phyloP scores from a whole-genome alignment of 2,113 vertebrate species.

The Rhinolophus sinicus region DNA sequence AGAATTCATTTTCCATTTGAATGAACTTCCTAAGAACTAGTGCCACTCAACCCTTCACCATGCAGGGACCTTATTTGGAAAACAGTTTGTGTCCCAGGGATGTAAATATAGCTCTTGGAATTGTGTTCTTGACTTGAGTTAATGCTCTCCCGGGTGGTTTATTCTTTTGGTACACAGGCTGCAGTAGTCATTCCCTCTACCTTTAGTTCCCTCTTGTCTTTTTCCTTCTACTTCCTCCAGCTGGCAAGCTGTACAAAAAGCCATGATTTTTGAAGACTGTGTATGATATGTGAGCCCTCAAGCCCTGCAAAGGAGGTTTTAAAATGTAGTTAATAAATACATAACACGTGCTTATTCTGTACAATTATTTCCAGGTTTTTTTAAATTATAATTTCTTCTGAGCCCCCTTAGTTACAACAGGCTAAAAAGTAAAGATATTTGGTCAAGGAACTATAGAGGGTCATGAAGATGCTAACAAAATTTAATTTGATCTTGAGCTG shows the following conservation, averaged over 20 bases:
- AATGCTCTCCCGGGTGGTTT: background rate
- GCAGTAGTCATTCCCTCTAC: background rate
- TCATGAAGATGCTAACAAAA: constrained; percentile 10
- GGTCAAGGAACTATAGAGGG: background rate
- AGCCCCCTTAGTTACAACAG: background rate
- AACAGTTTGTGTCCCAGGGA: background rate
- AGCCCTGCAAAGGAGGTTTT: background rate
- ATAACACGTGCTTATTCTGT: background rate
- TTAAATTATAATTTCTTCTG: constrained; percentile 27
- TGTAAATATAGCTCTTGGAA: background rate
- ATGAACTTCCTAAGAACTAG: background rate
- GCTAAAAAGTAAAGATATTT: background rate
- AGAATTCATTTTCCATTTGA: constrained; percentile 45
- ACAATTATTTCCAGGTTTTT: background rate
- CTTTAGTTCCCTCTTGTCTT: background rate
- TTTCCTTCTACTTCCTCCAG: background rate
- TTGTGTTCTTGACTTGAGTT: background rate
- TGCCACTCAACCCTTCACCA: background rate
- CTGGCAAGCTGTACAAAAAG: background rate
- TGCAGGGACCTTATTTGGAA: constrained; percentile 1
- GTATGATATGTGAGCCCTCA: background rate
- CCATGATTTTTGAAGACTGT: background rate
- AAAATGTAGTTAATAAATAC: background rate
- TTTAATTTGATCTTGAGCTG: constrained; percentile 28
- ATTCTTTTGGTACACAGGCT: background rate